Base-by-base conservation (phyloP, 2,113 vertebrate genomes). In the Cynoglossus semilaevis region DNA sequence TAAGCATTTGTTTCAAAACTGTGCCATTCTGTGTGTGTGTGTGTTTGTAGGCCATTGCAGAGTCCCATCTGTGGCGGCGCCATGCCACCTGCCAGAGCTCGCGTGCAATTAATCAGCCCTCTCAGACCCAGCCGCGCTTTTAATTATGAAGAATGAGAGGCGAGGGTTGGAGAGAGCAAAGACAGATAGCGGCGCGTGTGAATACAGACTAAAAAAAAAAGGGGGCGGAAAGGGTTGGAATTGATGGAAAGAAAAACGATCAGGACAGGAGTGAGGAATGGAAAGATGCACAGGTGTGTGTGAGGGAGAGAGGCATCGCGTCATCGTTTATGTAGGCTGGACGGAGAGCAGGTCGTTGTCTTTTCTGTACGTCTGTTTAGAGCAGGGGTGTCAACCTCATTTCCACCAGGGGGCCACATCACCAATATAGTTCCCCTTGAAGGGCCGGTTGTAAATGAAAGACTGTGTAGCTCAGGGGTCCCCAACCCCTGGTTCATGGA, bases 271-370 rank as follows among this genome's bases (percentile, higher is more conserved):
- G 63, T 47, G 41, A 15, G 43, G 58, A 55, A 58, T 51, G n/a
- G 29, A 38, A 10, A 38, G 8, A 41, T 13, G 62, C 53, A 78
- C 77, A 81, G 79, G 77, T 86, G 85, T 64, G 59, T 11, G 47
- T 76, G 77, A 81, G 80, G 85, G 77, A 84, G 83, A 87, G 67
- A 82, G 71, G 73, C 83, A 77, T 45, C 75, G 70, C 71, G 75
- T 81, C 77, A 78, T 81, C 77, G 76, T 77, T 85, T 82, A 87
- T 75, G 70, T 77, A 53, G 62, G 47, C 71, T 61, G 76, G 75
- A 70, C 41, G 11, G 51, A 42, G 54, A 63, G 70, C 22, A 10
- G 59, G 70, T 69, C 57, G 73, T 72, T 52, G 72, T 54, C 66
- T 62, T 67, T 67, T 59, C 60, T 74, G 40, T 9, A 48, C 53